These are phyloP conservation scores for Ochlodes sylvanus DNA, from an alignment of 2,888 invertebrate genomes.

Conservation along the genomic window DNA sequence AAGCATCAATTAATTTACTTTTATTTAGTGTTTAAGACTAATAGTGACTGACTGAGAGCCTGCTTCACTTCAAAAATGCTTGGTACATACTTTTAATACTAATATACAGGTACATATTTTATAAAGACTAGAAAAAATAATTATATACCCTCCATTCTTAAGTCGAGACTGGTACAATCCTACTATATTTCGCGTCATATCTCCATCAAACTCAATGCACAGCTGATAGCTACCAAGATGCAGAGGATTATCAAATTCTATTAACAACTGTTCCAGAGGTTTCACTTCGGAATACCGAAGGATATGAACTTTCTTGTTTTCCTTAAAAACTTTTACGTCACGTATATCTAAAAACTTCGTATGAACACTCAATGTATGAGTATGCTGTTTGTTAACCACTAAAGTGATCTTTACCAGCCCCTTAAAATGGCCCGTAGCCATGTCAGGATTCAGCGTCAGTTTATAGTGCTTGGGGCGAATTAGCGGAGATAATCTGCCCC, in stretches of 20 bases:
- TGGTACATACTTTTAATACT: too few species aligned
- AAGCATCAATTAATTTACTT: too few species aligned
- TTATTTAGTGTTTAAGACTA: too few species aligned
- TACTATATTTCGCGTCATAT: constrained; percentile 87
- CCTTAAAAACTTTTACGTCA: constrained; percentile 62
- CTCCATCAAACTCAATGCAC: constrained; percentile 86
- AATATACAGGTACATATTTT: too few species aligned
- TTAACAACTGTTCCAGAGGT: constrained; percentile 66
- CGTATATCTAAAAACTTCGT: constrained; percentile 84
- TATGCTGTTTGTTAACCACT: constrained; percentile 64
- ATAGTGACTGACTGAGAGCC: too few species aligned
- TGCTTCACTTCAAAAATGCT: too few species aligned
- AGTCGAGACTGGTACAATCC: constrained; percentile 90
- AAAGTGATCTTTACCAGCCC: constrained; percentile 71
- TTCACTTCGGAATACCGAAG: constrained; percentile 61
- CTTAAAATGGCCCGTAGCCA: constrained; percentile 61
- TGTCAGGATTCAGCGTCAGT: constrained; percentile 62
- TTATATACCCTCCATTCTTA: constrained; percentile 72
- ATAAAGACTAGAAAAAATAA: too few species aligned
- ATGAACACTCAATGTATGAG: constrained; percentile 80
- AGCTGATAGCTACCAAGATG: constrained; percentile 78
- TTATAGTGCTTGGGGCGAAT: constrained; percentile 70
- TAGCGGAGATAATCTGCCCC: constrained; percentile 62
- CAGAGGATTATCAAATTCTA: constrained; percentile 59
- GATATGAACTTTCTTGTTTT: constrained; percentile 54